Evolutionary conservation across 2,888 invertebrate genomes (phyloP).

Genomic region (Orthonychiurus folsomi): DNA sequence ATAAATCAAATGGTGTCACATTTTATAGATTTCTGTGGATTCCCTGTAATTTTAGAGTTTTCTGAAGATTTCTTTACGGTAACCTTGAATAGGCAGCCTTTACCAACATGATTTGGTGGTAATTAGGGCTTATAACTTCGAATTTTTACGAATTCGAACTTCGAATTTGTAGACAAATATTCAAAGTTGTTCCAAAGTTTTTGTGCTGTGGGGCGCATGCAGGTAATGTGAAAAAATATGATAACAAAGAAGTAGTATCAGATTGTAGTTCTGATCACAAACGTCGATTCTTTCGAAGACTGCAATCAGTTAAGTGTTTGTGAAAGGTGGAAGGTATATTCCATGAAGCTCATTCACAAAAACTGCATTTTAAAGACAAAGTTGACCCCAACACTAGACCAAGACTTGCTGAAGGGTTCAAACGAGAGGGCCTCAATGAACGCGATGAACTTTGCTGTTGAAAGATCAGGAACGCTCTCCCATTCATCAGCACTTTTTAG

Average conservation of each 20-base stretch:
- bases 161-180: no score
- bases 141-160: no score
- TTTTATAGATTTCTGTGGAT: conserved; percentile 51
- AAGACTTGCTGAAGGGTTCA: not conserved
- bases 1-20: not conserved
- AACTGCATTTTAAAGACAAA: not conserved
- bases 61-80: conserved; percentile 67
- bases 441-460: not conserved
- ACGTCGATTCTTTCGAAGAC: not conserved
- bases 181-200: no score
- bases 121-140: no score
- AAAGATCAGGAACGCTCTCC: not conserved
- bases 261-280: no score
- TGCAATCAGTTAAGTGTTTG: not conserved
- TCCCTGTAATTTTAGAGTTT: conserved; percentile 66
- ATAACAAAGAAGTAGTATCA: no score
- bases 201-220: no score
- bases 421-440: not conserved
- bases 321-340: not conserved
- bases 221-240: no score
- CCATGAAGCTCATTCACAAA: not conserved
- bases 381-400: not conserved
- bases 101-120: conserved; percentile 62
- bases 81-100: conserved; percentile 66
- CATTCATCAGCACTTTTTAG: not conserved